phyloP scores from a whole-genome alignment of 2,888 invertebrate species.

The Pristionchus mayeri region DNA sequence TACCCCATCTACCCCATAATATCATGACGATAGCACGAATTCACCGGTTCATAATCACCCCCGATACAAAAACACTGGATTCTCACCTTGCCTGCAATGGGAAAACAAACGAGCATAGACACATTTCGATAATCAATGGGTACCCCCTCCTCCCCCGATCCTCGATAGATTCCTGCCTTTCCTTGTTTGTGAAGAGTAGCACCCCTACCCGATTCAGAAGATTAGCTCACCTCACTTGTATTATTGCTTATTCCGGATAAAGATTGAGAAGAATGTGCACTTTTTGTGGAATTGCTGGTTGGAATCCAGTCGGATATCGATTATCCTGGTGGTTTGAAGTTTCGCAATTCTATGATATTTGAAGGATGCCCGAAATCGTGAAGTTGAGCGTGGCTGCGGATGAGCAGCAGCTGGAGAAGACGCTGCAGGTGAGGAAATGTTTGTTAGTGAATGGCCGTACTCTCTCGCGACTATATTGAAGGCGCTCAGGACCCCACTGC shows the following conservation, averaged over 20 bases:
- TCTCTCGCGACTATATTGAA: too few relatives aligned
- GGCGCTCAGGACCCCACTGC: too few relatives aligned
- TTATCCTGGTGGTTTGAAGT: neutral
- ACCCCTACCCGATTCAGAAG: too few relatives aligned
- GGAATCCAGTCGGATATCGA: slow-evolving; percentile 22
- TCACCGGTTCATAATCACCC: neutral
- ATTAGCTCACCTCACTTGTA: too few relatives aligned
- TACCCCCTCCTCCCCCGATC: neutral
- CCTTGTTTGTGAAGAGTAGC: neutral
- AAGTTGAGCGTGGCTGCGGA: slow-evolving; percentile 6
- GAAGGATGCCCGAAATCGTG: slow-evolving; percentile 8
- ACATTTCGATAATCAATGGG: neutral
- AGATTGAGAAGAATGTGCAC: neutral
- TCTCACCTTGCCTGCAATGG: neutral
- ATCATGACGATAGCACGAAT: neutral
- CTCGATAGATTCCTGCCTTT: neutral
- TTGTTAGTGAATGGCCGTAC: too few relatives aligned
- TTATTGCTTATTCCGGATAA: too few relatives aligned
- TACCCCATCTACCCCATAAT: neutral
- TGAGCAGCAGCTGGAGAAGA: slow-evolving; percentile 18
- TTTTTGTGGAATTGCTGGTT: neutral
- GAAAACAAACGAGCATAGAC: neutral
- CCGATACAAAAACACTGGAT: neutral
- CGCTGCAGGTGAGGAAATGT: slow-evolving; percentile 15
- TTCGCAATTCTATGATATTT: neutral